Evolutionary conservation across 2,888 invertebrate genomes (phyloP).

Genomic region (Blastobasis lacticolella): DNA sequence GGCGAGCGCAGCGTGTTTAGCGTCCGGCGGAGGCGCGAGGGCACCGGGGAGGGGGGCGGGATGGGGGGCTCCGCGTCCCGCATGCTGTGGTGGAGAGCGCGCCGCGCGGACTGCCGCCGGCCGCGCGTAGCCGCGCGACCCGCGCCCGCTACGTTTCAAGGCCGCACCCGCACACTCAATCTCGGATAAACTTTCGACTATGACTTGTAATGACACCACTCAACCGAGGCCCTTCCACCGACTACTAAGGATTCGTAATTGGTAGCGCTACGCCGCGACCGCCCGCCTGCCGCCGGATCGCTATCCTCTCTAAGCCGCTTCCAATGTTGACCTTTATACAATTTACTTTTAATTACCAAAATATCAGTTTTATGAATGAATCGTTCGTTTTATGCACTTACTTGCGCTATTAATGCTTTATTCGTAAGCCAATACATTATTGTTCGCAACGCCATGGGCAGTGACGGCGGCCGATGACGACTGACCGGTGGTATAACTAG

Average conservation of each 20-base stretch:
- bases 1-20: conserved; percentile 65
- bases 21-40: conserved; percentile 64
- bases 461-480: no score
- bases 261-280: not conserved
- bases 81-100: conserved; percentile 47
- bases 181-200: conserved; percentile 47
- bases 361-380: no score
- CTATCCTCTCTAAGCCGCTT: no score
- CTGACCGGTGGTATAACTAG: no score
- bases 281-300: no score
- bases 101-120: conserved; percentile 45
- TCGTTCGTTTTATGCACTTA: no score
- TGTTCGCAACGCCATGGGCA: no score
- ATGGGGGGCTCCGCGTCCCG: conserved; percentile 46
- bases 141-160: conserved; percentile 27
- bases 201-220: conserved; percentile 14
- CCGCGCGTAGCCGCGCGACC: conserved; percentile 9
- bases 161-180: conserved; percentile 44
- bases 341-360: no score
- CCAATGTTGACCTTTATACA: no score
- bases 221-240: not conserved
- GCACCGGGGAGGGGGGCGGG: conserved; percentile 36
- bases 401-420: no score
- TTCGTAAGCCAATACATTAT: no score
- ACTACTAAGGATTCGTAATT: not conserved